Base-by-base conservation (phyloP, 2,888 invertebrate species). In the Philaethria dido region DNA sequence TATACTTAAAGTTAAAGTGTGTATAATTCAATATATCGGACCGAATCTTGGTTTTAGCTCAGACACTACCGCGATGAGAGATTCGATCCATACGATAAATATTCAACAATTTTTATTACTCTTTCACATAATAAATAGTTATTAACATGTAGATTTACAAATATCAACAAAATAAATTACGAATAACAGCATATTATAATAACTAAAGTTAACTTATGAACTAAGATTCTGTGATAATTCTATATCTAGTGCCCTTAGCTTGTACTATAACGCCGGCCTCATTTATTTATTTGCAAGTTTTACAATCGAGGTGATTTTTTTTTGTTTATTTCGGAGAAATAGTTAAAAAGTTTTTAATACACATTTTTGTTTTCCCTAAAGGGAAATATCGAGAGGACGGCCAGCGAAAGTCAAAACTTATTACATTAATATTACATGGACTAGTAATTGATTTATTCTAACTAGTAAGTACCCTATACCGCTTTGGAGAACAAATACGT, bases 121-220 rank as follows among this genome's bases (percentile, higher is more conserved):
- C 84, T 87, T 87, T 86, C 87, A 86, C 87, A 88, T 89, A 91
- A 92, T 92, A 92, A 92, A 92, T 92, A 92, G 89, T 89, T 91
- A 90, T 91, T 84, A 92, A 92, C 92, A 90, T 90, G 90, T 89
- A 90, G 91, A 90, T 91, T 92, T 92, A 92, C 88, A 92, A 92
- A 90, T 92, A 92, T 92, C 91, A 92, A 92, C 92, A 92, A 92
- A 92, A 92, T 92, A 92, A 92, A 92, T 92, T 92, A 92, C 89
- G 89, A 89, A 92, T 92, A 92, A 92, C 92, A 92, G 91, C 85
- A 90, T 89, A 88, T 87, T 91, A 90, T 86, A 88, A 84, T 84
- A 86, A 77, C 78, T 89, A 88, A 78, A 83, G 84, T 84, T 87
- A 77, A 73, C 86, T 86, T 90, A 89, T 62, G 59, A 72, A 69